A percentile compares a stretch with the other conserved stretches of the same genome.
Conservation (phyloP, 2,797 vertebrate genomes). For the Siniperca scherzeri region DNA sequence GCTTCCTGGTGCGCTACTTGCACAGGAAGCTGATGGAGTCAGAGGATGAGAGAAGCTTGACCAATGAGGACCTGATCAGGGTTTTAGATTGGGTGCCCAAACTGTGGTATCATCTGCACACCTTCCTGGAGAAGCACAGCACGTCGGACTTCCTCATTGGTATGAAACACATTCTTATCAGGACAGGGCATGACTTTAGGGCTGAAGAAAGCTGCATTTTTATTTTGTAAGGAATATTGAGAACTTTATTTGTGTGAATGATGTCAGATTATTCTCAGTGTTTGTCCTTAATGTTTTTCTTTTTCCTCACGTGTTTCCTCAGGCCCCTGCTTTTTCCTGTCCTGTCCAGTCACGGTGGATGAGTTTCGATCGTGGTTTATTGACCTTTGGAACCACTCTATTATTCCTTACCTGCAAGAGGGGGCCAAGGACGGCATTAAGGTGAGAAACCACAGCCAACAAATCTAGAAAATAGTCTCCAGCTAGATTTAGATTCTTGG, state of each 20-base stretch:
- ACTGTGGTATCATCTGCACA: slow-evolving; percentile 98
- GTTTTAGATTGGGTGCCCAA: slow-evolving; percentile 98
- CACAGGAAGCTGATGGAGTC: slow-evolving; percentile 97
- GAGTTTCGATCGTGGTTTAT: slow-evolving; percentile 99
- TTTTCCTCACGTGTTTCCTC: slow-evolving; percentile 10
- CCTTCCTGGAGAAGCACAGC: slow-evolving; percentile 99
- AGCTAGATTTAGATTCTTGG: not conserved
- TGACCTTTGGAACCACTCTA: slow-evolving; percentile 99
- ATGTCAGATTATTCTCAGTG: not conserved
- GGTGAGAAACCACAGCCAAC: slow-evolving; percentile 78
- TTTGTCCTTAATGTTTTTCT: slow-evolving; percentile 17
- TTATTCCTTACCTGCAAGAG: slow-evolving; percentile 98
- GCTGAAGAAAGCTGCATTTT: not conserved
- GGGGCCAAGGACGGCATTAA: slow-evolving; percentile 98
- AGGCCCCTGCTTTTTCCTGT: slow-evolving; percentile 99
- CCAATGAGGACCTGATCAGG: slow-evolving; percentile 92
- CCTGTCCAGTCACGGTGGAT: slow-evolving; percentile 95
- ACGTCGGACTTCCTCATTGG: slow-evolving; percentile 99
- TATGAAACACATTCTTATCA: slow-evolving; percentile 65
- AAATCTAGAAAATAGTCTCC: not conserved
- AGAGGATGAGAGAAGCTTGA: slow-evolving; percentile 90
- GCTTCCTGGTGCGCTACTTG: slow-evolving; percentile 96
- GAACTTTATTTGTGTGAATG: not conserved
- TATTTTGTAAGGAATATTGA: not conserved
- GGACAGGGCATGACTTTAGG: not conserved